Percentiles rank a stretch among this genome's conserved stretches.
These are phyloP conservation scores for Vanessa tameamea DNA, from an alignment of 1,140 invertebrate genomes.

Conservation along the genomic window DNA sequence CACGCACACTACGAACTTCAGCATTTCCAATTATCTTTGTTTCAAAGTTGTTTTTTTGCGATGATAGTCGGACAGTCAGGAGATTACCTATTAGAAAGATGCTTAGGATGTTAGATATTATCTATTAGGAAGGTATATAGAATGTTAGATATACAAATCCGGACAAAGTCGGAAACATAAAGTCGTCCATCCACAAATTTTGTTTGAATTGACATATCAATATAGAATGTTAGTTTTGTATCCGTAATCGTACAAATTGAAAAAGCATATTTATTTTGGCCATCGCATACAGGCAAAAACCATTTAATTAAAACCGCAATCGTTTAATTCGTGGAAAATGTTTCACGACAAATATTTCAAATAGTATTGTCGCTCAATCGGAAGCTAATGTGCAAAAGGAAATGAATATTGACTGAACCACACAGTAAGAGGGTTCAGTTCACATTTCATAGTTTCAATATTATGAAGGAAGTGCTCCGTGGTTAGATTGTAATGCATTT, in stretches of 20 bases:
- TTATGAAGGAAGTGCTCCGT: slow-evolving; percentile 14
- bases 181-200: too few relatives aligned
- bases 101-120: too few relatives aligned
- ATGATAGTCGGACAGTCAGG: too few relatives aligned
- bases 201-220: too few relatives aligned
- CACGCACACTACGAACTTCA: too few relatives aligned
- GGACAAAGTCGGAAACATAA: too few relatives aligned
- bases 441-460: slow-evolving; percentile 2
- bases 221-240: too few relatives aligned
- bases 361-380: slow-evolving; percentile 16
- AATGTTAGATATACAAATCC: too few relatives aligned
- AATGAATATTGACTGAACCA: slow-evolving; percentile 25
- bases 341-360: slow-evolving; percentile 1
- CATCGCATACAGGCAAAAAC: not conserved
- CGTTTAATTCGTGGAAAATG: not conserved
- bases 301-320: slow-evolving; percentile 1
- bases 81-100: too few relatives aligned
- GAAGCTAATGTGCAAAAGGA: slow-evolving; percentile 19
- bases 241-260: not conserved
- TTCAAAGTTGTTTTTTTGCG: too few relatives aligned
- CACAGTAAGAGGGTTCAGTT: slow-evolving; percentile 5
- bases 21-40: too few relatives aligned
- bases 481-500: slow-evolving; percentile 7
- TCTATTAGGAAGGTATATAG: too few relatives aligned
- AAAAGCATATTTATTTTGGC: not conserved